phyloP scores from a whole-genome alignment of 2,888 invertebrate genomes.

The Xiphydria camelus region DNA sequence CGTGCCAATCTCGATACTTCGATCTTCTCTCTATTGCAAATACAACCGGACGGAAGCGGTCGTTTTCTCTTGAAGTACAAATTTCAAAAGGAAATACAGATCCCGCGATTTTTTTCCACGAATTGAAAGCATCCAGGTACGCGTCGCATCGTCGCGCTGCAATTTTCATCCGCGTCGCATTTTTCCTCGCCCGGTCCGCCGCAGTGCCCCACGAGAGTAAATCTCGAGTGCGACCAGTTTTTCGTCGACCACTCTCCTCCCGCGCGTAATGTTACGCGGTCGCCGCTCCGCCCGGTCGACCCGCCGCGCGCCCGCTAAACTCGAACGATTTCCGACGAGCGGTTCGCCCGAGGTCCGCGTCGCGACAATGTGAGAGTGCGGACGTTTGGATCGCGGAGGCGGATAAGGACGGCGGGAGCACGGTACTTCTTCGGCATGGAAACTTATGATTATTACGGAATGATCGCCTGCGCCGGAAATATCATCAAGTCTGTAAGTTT shows the following conservation, averaged over 20 bases:
- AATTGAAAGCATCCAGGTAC: background rate
- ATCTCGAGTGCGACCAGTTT: constrained; percentile 22
- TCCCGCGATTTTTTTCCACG: too few species aligned
- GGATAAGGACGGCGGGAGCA: background rate
- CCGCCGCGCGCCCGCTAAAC: background rate
- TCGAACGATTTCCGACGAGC: too few species aligned
- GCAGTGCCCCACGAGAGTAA: constrained; percentile 18
- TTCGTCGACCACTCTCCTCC: constrained; percentile 12
- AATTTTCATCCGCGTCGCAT: constrained; percentile 21
- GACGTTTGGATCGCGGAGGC: background rate
- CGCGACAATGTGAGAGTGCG: background rate
- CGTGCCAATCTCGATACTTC: too few species aligned
- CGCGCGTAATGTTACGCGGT: constrained; percentile 7
- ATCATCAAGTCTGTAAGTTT: constrained; percentile 13
- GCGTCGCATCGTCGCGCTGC: background rate
- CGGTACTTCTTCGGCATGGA: constrained; percentile 5
- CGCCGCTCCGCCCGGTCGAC: background rate
- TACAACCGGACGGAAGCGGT: too few species aligned
- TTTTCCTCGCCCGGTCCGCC: constrained; percentile 25
- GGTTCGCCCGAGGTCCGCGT: too few species aligned
- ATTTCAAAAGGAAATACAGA: background rate
- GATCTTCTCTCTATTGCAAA: too few species aligned
- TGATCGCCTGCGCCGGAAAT: constrained; percentile 11
- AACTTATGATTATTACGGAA: constrained; percentile 12
- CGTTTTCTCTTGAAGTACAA: too few species aligned